Percentiles rank a stretch among this genome's conserved stretches.
These are phyloP conservation scores for Drosophila leonis DNA, from an alignment of 2,888 invertebrate genomes.

Conservation along the genomic window DNA sequence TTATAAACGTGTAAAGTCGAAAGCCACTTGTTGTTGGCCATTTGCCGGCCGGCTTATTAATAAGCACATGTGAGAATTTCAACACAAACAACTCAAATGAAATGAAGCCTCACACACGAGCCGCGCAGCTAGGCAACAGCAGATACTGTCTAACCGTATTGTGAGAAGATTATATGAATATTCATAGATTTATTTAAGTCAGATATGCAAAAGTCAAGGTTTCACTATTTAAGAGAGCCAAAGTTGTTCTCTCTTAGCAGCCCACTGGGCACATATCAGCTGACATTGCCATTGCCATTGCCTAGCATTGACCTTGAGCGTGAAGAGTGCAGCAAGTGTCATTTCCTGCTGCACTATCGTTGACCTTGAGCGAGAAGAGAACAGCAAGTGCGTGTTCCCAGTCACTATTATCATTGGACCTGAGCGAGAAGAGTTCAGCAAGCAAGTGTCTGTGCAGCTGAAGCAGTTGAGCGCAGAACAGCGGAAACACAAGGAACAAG, in stretches of 20 bases:
- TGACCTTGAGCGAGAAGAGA: slow-evolving; percentile 1
- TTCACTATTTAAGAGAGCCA: slow-evolving; percentile 12
- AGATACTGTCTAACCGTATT: background rate
- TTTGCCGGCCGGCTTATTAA: slow-evolving; percentile 53
- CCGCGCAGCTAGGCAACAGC: background rate
- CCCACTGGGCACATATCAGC: slow-evolving; percentile 25
- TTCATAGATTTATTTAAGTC: background rate
- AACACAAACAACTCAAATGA: background rate
- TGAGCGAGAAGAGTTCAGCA: slow-evolving; percentile 54
- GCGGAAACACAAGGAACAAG: background rate
- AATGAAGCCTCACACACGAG: background rate
- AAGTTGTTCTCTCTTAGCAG: slow-evolving; percentile 1
- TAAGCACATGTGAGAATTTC: slow-evolving; percentile 30
- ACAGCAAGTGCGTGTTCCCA: slow-evolving; percentile 4
- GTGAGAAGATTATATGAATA: background rate
- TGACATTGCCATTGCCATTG: slow-evolving; percentile 31
- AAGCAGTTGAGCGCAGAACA: background rate
- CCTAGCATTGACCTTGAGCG: slow-evolving; percentile 65
- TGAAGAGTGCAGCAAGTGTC: slow-evolving; percentile 49
- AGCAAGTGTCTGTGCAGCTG: slow-evolving; percentile 34
- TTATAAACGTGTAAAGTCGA: slow-evolving; percentile 49
- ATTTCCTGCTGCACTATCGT: background rate
- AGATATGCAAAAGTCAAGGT: background rate
- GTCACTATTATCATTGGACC: slow-evolving; percentile 3
- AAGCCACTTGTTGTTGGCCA: slow-evolving; percentile 41